Conservation (phyloP, 2,797 vertebrate species). For the Gallinago solitaria region DNA sequence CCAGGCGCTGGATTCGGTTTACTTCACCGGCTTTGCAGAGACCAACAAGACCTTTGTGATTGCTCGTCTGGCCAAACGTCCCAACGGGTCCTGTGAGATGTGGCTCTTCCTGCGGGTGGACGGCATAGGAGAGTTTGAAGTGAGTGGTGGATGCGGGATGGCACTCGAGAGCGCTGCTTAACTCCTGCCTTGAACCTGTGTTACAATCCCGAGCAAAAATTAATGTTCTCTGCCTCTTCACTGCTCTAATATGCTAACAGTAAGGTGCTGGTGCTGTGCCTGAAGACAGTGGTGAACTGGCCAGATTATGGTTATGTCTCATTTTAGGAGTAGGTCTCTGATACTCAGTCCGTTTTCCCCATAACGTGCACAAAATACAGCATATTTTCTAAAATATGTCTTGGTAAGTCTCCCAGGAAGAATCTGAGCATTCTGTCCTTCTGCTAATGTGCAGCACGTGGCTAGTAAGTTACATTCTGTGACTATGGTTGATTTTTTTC, state of each 20-base stretch:
- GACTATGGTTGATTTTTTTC: neutral
- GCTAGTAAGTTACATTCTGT: neutral
- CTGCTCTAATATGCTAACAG: neutral
- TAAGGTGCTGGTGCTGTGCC: too few relatives aligned
- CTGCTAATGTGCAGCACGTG: neutral
- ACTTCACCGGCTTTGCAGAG: conserved; percentile 59
- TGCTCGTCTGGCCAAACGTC: conserved; percentile 27
- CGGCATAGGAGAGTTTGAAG: conserved; percentile 58
- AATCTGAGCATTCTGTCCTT: neutral
- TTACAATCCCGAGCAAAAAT: neutral
- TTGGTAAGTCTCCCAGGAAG: neutral
- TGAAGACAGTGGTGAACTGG: neutral
- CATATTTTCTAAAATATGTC: neutral
- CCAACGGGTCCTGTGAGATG: conserved; percentile 36
- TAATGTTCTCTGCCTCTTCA: neutral
- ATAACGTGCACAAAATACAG: neutral
- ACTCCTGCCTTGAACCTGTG: accelerated
- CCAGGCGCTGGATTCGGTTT: conserved; percentile 55
- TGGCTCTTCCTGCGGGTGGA: conserved; percentile 67
- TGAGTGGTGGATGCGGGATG: neutral
- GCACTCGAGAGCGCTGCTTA: neutral
- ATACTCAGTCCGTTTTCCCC: neutral
- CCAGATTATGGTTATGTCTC: too few relatives aligned
- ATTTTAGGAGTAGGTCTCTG: neutral
- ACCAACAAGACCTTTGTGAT: conserved; percentile 47